A percentile compares a stretch with the other conserved stretches of the same genome.
Evolutionary conservation across 2,797 vertebrate species (phyloP).

Genomic region (Merluccius polli): DNA sequence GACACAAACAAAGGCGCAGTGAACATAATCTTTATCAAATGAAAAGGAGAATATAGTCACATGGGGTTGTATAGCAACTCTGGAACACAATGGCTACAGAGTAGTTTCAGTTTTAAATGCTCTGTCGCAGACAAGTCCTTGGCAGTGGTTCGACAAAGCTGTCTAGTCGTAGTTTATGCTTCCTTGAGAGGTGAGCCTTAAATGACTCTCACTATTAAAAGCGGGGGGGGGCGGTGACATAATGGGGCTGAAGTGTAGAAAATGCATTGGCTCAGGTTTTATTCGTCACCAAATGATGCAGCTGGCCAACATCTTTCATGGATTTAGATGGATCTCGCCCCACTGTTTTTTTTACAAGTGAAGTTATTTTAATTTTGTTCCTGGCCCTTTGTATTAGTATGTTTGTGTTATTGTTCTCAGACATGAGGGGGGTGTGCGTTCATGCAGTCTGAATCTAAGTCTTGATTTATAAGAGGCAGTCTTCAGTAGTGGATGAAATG

Average conservation of each 20-base stretch:
- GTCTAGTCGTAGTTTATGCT: not conserved
- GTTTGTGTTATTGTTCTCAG: not conserved
- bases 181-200: not conserved
- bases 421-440: not conserved
- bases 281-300: not conserved
- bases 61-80: not conserved
- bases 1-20: not conserved
- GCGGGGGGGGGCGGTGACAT: too few species aligned
- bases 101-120: not conserved
- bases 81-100: not conserved
- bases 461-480: constrained; percentile 33
- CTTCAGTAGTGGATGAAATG: constrained; percentile 25
- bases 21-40: not conserved
- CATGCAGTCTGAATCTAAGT: not conserved
- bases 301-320: not conserved
- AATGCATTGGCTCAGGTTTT: not conserved
- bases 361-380: not conserved
- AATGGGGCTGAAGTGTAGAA: not conserved
- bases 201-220: not conserved
- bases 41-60: not conserved
- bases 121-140: too few species aligned
- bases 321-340: not conserved
- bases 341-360: not conserved
- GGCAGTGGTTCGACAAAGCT: not conserved
- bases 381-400: not conserved